Conservation (phyloP, 2,888 invertebrate genomes). For the Trachelus tabidus region DNA sequence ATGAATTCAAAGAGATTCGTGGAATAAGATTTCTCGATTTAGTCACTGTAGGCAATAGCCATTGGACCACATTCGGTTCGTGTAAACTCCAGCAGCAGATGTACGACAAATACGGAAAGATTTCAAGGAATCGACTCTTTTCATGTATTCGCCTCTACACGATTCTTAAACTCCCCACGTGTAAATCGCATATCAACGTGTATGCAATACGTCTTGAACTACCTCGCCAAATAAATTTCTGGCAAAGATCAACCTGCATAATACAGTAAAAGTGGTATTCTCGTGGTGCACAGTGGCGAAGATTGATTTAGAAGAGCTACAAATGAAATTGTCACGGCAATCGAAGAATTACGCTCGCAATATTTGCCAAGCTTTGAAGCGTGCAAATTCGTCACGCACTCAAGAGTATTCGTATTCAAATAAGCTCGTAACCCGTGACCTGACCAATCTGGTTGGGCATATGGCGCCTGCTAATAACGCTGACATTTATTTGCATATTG, state of each 20-base stretch:
- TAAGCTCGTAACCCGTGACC: background rate
- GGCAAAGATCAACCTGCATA: background rate
- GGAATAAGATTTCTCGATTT: background rate
- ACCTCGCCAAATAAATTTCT: background rate
- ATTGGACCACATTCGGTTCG: background rate
- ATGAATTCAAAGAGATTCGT: background rate
- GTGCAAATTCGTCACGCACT: slow-evolving; percentile 1
- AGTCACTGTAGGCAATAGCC: background rate
- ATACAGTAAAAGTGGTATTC: background rate
- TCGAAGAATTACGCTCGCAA: background rate
- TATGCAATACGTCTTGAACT: background rate
- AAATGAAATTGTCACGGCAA: background rate
- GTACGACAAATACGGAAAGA: background rate
- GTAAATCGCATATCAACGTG: background rate
- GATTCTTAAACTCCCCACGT: background rate
- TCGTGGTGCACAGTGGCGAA: background rate
- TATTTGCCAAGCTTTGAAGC: background rate
- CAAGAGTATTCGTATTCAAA: background rate
- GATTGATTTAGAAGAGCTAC: background rate
- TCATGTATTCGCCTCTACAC: background rate
- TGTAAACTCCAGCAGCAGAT: background rate
- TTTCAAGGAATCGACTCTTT: background rate
- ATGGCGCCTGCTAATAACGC: background rate
- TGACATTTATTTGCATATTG: background rate
- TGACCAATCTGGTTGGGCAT: background rate